Evolutionary conservation across 1,140 invertebrate species (phyloP).

Genomic region (Zaprionus ornatus): DNA sequence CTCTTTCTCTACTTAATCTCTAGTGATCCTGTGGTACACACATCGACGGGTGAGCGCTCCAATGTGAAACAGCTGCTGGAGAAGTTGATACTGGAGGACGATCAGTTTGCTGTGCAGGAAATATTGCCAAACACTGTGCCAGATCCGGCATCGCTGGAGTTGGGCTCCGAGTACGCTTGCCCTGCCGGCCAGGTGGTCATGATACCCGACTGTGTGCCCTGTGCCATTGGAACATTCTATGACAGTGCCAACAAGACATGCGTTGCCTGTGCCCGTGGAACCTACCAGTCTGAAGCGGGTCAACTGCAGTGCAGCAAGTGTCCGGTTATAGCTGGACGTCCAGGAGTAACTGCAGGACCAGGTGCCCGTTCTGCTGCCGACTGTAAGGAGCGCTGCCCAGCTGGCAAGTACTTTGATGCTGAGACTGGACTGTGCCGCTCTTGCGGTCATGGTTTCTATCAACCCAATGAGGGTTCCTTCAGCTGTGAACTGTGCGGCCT

Average conservation of each 20-base stretch:
- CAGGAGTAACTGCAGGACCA: conserved; percentile 92
- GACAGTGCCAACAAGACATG: conserved; percentile 91
- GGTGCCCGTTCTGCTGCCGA: conserved; percentile 94
- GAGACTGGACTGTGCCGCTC: conserved; percentile 92
- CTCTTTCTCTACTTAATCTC: conserved; percentile 39
- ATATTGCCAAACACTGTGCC: conserved; percentile 97
- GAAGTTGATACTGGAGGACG: conserved; percentile 94
- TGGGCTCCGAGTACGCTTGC: conserved; percentile 96
- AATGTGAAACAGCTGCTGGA: conserved; percentile 92
- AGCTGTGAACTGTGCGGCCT: conserved; percentile 94
- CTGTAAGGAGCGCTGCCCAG: conserved; percentile 96
- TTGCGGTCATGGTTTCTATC: conserved; percentile 97
- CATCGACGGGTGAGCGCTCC: conserved; percentile 93
- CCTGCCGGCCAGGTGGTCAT: conserved; percentile 96
- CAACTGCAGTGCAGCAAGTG: conserved; percentile 94
- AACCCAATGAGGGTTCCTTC: conserved; percentile 95
- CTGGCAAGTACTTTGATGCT: conserved; percentile 96
- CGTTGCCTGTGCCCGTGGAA: conserved; percentile 93
- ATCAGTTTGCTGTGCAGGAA: conserved; percentile 95
- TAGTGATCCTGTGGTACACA: conserved; percentile 95
- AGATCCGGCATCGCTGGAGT: conserved; percentile 93
- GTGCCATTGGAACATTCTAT: conserved; percentile 96
- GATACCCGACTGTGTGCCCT: conserved; percentile 96
- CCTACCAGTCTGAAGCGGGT: conserved; percentile 97
- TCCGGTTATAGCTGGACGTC: conserved; percentile 93